A percentile compares a stretch with the other conserved stretches of the same genome.
phyloP scores from a whole-genome alignment of 2,888 invertebrate genomes.

The Hymenopus coronatus region DNA sequence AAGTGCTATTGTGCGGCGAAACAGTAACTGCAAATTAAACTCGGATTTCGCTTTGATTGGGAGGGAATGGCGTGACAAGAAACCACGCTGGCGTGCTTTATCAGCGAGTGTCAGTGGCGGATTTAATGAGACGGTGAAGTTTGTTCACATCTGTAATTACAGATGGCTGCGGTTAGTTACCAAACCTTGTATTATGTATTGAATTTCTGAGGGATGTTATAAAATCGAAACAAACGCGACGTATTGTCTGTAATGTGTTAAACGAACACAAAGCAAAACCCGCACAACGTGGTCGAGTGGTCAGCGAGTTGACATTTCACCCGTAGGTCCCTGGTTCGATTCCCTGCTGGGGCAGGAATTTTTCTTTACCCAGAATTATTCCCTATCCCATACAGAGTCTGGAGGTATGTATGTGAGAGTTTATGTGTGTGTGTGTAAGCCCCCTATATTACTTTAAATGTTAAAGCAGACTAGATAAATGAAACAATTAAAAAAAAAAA shows the following conservation, averaged over 20 bases:
- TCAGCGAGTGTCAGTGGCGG: not conserved
- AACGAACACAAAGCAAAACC: not conserved
- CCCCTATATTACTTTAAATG: no score
- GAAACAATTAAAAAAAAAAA: no score
- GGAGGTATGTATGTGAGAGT: no score
- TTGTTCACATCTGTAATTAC: not conserved
- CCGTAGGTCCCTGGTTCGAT: no score
- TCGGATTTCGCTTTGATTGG: not conserved
- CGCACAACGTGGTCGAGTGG: no score
- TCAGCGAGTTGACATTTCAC: no score
- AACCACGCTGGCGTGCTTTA: not conserved
- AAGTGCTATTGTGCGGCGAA: not conserved
- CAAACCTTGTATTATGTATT: not conserved
- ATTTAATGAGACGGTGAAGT: not conserved
- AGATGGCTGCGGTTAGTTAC: not conserved
- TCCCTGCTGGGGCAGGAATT: no score
- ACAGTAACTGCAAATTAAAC: not conserved
- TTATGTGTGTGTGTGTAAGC: no score
- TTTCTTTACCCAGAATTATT: no score
- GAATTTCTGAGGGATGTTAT: no score
- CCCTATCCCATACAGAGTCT: no score
- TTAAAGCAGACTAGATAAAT: no score
- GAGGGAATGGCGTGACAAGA: not conserved
- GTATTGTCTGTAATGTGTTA: not conserved
- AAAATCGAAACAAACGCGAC: not conserved